Conservation (phyloP, 2,888 invertebrate species). For the Lycaena phlaeas region DNA sequence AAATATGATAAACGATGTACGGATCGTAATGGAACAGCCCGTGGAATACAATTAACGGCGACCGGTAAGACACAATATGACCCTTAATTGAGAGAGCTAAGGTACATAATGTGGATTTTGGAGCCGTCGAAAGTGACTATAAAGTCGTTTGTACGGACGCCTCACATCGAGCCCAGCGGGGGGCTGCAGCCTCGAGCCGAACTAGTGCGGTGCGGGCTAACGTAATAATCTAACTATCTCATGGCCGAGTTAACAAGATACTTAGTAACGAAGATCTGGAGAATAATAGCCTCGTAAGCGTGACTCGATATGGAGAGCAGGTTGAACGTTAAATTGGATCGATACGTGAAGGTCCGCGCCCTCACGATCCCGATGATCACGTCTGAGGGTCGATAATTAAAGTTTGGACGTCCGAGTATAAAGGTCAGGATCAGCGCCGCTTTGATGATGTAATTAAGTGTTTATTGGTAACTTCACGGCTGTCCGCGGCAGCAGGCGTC, state of each 20-base stretch:
- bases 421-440: slow-evolving; percentile 29
- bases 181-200: slow-evolving; percentile 57
- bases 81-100: slow-evolving; percentile 20
- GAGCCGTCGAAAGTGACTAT: slow-evolving; percentile 36
- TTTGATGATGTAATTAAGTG: slow-evolving; percentile 18
- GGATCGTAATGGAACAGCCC: slow-evolving; percentile 62
- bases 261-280: slow-evolving; percentile 26
- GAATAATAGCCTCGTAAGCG: slow-evolving; percentile 22
- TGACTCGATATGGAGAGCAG: slow-evolving; percentile 16
- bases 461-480: slow-evolving; percentile 16
- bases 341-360: slow-evolving; percentile 24
- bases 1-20: slow-evolving; percentile 70
- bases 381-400: slow-evolving; percentile 65
- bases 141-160: slow-evolving; percentile 43
- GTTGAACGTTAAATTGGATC: slow-evolving; percentile 34
- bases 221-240: slow-evolving; percentile 59
- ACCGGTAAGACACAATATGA: slow-evolving; percentile 23
- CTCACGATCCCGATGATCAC: slow-evolving; percentile 62
- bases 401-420: slow-evolving; percentile 55
- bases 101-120: slow-evolving; percentile 28
- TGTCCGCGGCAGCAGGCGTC: slow-evolving; percentile 11
- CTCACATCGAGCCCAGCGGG: slow-evolving; percentile 68
- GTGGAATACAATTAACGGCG: slow-evolving; percentile 42
- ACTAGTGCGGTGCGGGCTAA: slow-evolving; percentile 63
- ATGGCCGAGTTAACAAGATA: slow-evolving; percentile 47